Evolutionary conservation across 2,797 vertebrate genomes (phyloP), one percentile per base, ranked within the genome.

Genomic region (Coccyzus lansbergi): DNA sequence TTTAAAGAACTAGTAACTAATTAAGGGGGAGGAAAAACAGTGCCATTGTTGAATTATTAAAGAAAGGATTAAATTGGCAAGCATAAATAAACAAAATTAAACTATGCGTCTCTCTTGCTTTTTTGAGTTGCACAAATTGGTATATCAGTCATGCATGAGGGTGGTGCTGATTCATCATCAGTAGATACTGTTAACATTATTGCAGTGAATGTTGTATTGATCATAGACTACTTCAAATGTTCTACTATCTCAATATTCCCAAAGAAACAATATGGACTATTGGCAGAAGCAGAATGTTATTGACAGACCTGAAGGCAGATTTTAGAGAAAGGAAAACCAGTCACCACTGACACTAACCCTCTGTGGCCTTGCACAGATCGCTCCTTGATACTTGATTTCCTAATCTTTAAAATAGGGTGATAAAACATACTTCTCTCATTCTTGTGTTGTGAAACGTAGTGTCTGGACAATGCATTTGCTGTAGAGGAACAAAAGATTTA

Each of bases 31-130:
- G 64, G 15, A 22, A 59, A 76, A 86, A 81, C 38, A 77, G 56
- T 90, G 29, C 52, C 46, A 88, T 87, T 94, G 86, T 92, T 88
- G 88, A 86, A 92, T 87, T 94, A 82, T 94, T 90, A 76, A 91
- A 94, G 63, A 91, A 63, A 90, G 71, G 48, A 88, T 90, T 90
- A 93, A 94, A 97, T 94, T 96, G 93, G 83, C 87, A 92, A 94
- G 88, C 68, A 92, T 77, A 96, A 94, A 87, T 94, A 95, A 95
- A 94, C 62, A 95, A 88, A 95, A 95, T 97, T 93, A 95, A 93
- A 83, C 70, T 78, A 6, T 94, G 62, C 44, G 76, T n/a, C 36
- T 79, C 69, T 83, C 56, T 82, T 58, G 81, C 42, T 67, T 86
- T 82, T 72, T 42, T 63, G 72, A 83, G 40, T 75, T 55, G 9